phyloP scores from a whole-genome alignment of 2,113 vertebrate species.

The Pao palembangensis region DNA sequence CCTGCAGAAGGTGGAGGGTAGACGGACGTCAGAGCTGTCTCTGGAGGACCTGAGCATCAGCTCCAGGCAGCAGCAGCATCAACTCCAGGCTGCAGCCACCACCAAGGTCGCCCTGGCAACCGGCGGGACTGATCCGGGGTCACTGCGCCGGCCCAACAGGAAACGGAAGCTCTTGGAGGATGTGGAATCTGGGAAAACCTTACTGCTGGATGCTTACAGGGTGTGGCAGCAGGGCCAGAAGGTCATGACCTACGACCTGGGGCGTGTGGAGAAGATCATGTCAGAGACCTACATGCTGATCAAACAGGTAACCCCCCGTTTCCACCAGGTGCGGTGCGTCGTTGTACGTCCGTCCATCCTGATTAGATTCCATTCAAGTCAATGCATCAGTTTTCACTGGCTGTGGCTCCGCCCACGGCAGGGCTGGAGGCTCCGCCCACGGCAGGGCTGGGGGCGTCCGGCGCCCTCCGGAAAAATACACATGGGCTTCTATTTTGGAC shows the following conservation, averaged over 20 bases:
- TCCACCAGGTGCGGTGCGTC: too few relatives aligned
- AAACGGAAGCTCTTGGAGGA: slow-evolving; percentile 87
- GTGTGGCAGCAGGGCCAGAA: slow-evolving; percentile 99
- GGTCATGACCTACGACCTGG: slow-evolving; percentile 89
- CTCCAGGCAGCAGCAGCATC: slow-evolving; percentile 68
- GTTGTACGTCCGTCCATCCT: too few relatives aligned
- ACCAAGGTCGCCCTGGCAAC: slow-evolving; percentile 42
- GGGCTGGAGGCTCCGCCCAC: too few relatives aligned
- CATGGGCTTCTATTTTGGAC: too few relatives aligned
- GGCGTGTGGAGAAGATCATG: slow-evolving; percentile 96
- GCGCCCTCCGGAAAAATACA: too few relatives aligned
- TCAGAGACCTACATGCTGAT: slow-evolving; percentile 98
- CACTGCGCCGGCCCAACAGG: slow-evolving; percentile 75
- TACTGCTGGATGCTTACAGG: slow-evolving; percentile 91
- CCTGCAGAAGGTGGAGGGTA: slow-evolving; percentile 62
- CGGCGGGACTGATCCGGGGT: slow-evolving; percentile 44
- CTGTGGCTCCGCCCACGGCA: too few relatives aligned
- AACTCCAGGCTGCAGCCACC: slow-evolving; percentile 46
- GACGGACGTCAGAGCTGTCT: slow-evolving; percentile 84
- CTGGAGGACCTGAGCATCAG: slow-evolving; percentile 96
- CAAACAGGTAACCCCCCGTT: slow-evolving; percentile 95
- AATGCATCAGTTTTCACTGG: too few relatives aligned
- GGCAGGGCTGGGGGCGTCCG: too few relatives aligned
- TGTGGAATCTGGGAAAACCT: slow-evolving; percentile 84
- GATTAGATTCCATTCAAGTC: too few relatives aligned